Conservation (phyloP, 2,797 vertebrate species). For the Megalops cyprinoides region DNA sequence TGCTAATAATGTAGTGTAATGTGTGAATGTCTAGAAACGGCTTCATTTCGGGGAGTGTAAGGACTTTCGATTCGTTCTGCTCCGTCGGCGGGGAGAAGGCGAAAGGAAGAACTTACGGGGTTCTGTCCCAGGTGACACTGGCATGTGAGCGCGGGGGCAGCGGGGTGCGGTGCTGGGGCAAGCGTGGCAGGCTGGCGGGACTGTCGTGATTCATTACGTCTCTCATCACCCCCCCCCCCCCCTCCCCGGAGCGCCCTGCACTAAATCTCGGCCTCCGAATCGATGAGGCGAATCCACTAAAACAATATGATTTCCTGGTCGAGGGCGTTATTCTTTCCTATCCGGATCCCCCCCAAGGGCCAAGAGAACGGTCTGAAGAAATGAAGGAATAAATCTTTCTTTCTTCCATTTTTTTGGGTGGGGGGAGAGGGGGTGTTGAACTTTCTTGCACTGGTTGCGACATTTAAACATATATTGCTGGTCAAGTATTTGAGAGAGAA, state of each 20-base stretch:
- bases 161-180: background rate
- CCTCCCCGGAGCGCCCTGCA: background rate
- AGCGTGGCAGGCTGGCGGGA: background rate
- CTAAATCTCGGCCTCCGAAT: constrained; percentile 17
- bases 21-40: no score
- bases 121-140: background rate
- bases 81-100: no score
- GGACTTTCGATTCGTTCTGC: no score
- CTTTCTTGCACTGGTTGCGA: background rate
- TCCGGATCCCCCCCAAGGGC: background rate
- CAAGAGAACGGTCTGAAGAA: background rate
- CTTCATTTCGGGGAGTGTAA: no score
- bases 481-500: background rate
- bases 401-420: background rate
- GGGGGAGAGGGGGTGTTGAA: no score
- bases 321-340: background rate
- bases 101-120: no score
- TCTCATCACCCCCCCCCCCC: background rate
- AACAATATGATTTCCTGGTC: constrained; percentile 10
- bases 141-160: background rate
- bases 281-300: constrained; percentile 3
- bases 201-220: background rate
- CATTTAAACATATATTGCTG: no score
- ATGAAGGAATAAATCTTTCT: background rate
- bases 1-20: no score